Evolutionary conservation across 2,888 invertebrate species (phyloP), one percentile per base, ranked within the genome.

Genomic region (Cyaniris semiargus): DNA sequence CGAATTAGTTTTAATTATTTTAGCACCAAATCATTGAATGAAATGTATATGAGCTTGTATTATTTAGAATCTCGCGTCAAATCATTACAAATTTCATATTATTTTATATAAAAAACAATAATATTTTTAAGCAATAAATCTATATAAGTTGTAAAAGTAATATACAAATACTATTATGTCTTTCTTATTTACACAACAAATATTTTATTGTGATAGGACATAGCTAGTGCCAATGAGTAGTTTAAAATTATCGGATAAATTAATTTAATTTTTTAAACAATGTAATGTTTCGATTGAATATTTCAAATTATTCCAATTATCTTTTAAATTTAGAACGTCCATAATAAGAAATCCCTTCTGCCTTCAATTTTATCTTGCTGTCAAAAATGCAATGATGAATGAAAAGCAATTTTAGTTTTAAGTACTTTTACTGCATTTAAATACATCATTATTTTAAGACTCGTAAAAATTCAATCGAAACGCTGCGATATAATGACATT

Each of bases 161-260:
- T 70, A 38, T 75, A 38, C 34, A 77, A 75, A 77, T 75, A 53
- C 23, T 21, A 27, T 53, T 31, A 44, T 76, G 8, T 70, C 27
- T 60, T 56, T 75, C 72, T 44, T 53, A 56, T 76, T 76, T 75
- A 77, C 76, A 66, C 66, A 66, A 66, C 66, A 23, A 44, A 76
- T 70, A 82, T 90, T 85, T 86, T 83, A 86, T 86, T 90, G 92
- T 92, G 92, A 92, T 92, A 90, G 89, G 85, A 82, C 80, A 86
- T 89, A 92, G 89, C 85, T 90, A 90, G 93, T 92, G 92, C 92
- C 93, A 92, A 92, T 86, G 82, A 85, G 84, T 85, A 82, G 80
- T 82, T 80, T 82, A 83, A 83, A 81, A 79, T 79, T 81, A 74
- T 23, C 70, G 18, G n/a, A 53, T 27, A 70, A 53, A 56, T 21